Conservation (phyloP, 2,113 vertebrate species). For the Pachyramphus minor region DNA sequence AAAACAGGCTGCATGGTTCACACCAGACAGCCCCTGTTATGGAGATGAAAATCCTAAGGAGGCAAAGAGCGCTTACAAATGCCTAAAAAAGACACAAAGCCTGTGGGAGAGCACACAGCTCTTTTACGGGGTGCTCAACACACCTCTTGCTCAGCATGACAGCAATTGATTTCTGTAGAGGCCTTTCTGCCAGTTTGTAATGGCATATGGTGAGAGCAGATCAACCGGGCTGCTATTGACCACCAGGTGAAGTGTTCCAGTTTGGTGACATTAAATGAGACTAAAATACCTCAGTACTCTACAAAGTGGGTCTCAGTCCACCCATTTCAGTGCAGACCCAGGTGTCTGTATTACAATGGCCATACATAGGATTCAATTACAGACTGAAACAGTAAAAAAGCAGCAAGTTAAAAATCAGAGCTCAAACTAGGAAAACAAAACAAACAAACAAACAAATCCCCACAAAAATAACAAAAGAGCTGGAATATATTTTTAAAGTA, state of each 20-base stretch:
- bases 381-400: neutral
- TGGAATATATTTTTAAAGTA: neutral
- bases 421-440: neutral
- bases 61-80: neutral
- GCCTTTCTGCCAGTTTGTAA: neutral
- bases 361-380: neutral
- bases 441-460: neutral
- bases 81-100: neutral
- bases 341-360: neutral
- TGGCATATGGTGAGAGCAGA: neutral
- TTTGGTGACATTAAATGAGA: neutral
- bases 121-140: neutral
- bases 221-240: neutral
- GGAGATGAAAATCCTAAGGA: neutral
- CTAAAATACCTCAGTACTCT: neutral
- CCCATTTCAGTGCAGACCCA: neutral
- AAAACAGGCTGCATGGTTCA: neutral
- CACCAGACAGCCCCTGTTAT: neutral
- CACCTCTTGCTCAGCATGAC: neutral
- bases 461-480: neutral
- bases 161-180: neutral
- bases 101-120: neutral
- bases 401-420: neutral
- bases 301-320: neutral
- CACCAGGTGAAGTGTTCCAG: neutral